phyloP scores from a whole-genome alignment of 92 coral and sea anemone genomes.

The Epizoanthus ramosus region DNA sequence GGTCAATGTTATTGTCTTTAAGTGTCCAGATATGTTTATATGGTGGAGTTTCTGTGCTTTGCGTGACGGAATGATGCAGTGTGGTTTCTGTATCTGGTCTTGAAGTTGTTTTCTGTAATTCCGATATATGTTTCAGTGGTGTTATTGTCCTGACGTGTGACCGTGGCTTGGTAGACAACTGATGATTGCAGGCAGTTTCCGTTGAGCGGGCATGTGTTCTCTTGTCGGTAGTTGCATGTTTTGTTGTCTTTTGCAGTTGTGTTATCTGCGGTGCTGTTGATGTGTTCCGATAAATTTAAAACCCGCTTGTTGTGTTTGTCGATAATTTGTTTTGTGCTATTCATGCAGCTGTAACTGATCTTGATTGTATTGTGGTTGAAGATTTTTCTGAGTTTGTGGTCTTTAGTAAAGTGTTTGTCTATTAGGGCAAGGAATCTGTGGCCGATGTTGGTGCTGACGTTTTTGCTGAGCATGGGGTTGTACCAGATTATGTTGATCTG shows the following conservation, averaged over 20 bases:
- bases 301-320: too few species aligned
- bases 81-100: slow-evolving; percentile 42
- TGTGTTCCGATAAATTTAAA: too few species aligned
- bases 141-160: slow-evolving; percentile 51
- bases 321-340: too few species aligned
- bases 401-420: slow-evolving; percentile 40
- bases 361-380: slow-evolving; percentile 14
- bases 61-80: slow-evolving; percentile 30
- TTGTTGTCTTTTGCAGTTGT: too few species aligned
- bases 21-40: too few species aligned
- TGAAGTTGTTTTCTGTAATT: neutral
- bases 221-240: too few species aligned
- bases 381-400: slow-evolving; percentile 43
- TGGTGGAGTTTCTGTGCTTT: too few species aligned
- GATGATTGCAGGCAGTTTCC: neutral
- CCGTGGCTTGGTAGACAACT: slow-evolving; percentile 56
- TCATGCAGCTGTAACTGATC: neutral
- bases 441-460: too few species aligned
- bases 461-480: slow-evolving; percentile 33
- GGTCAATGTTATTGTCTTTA: too few species aligned
- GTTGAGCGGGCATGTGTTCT: too few species aligned
- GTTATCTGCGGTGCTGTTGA: too few species aligned
- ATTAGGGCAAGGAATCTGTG: slow-evolving; percentile 2
- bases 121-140: slow-evolving; percentile 60
- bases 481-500: slow-evolving; percentile 49